Evolutionary conservation across 1,140 invertebrate genomes (phyloP).

Genomic region (Popillia japonica): DNA sequence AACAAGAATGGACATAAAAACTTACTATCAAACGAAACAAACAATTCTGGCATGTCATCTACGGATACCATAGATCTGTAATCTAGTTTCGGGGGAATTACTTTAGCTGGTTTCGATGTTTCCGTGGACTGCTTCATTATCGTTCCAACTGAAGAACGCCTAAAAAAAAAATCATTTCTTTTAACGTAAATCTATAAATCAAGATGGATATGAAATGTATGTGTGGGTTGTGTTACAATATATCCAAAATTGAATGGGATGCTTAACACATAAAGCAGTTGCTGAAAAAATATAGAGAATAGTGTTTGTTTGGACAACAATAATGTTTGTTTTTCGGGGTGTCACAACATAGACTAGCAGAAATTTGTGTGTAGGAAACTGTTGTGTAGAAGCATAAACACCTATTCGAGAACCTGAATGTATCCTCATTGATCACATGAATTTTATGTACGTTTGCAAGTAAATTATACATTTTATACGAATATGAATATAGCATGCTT

Average conservation of each 20-base stretch:
- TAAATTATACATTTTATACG: too few species aligned
- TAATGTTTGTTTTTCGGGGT: background rate
- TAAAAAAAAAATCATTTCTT: conserved; percentile 58
- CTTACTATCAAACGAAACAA: conserved; percentile 94
- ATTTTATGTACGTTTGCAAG: too few species aligned
- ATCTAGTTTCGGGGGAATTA: conserved; percentile 76
- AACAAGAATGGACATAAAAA: conserved; percentile 51
- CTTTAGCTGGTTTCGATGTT: conserved; percentile 64
- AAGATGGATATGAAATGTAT: background rate
- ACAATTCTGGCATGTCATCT: conserved; percentile 93
- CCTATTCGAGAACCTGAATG: conserved; percentile 9
- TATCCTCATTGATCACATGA: conserved; percentile 10
- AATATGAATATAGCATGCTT: too few species aligned
- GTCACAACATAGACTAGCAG: conserved; percentile 9
- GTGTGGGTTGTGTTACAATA: background rate
- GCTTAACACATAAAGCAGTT: conserved; percentile 11
- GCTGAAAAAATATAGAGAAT: background rate
- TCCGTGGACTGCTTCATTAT: conserved; percentile 74
- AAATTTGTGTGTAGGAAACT: background rate
- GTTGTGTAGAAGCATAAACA: conserved; percentile 19
- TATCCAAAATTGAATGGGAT: background rate
- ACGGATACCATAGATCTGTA: conserved; percentile 92
- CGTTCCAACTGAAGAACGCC: conserved; percentile 81
- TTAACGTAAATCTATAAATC: background rate
- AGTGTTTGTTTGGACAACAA: background rate